These are phyloP conservation scores for Lutjanus campechanus DNA, from an alignment of 2,797 vertebrate genomes.

Conservation along the genomic window DNA sequence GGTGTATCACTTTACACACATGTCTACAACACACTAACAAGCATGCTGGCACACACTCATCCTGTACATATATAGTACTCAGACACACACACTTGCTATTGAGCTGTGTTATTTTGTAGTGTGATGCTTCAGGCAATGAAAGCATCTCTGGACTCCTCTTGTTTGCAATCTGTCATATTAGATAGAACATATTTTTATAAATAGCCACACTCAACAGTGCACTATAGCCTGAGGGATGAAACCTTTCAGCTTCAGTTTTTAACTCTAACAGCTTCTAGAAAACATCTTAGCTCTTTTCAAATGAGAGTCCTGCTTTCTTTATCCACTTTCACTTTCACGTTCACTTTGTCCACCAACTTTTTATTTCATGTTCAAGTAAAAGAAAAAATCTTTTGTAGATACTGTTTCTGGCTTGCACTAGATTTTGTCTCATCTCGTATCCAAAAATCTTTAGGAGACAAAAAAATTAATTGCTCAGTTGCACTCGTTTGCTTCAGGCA, in stretches of 20 bases:
- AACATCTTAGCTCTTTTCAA: background rate
- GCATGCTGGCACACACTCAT: background rate
- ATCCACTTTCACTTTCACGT: too few species aligned
- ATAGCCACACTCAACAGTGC: conserved; percentile 9
- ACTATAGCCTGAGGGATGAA: background rate
- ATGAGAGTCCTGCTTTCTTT: background rate
- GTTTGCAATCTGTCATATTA: background rate
- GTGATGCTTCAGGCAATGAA: background rate
- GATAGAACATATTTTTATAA: conserved; percentile 1
- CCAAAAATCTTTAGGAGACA: background rate
- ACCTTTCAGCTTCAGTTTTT: background rate
- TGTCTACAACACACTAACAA: background rate
- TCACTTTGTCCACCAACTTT: too few species aligned
- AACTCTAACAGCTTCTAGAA: background rate
- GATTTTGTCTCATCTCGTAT: background rate
- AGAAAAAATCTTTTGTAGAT: background rate
- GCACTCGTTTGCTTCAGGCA: background rate
- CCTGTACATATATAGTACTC: background rate
- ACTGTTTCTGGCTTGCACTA: background rate
- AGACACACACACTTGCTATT: background rate
- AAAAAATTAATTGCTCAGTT: accelerated
- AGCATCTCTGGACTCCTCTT: conserved; percentile 1
- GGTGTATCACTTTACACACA: background rate
- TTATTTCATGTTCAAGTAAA: background rate
- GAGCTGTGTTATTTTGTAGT: background rate